Evolutionary conservation across 23 tunicate genomes (phyloP), one percentile per base, ranked within the genome.

Genomic region (Clavelina lepadiformis): DNA sequence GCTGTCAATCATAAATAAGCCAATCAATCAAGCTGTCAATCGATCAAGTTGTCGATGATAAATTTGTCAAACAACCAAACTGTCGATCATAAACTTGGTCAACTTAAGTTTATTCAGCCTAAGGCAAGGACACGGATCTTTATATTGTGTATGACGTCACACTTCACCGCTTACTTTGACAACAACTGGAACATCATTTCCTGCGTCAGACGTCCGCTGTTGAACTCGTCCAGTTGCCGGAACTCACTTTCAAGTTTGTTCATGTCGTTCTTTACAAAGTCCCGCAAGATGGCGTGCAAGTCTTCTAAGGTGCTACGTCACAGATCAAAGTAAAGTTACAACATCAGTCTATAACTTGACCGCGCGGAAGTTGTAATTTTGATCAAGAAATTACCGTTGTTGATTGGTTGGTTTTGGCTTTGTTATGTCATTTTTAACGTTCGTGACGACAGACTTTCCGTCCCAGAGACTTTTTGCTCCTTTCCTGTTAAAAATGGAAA

Each of bases 401-500:
- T 8, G 20, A 8, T 6, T 24, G 7, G 35, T 23, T 35, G 21
- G 47, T 57, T 57, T 46, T 46, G 72, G 72, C 29, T 66, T 57
- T 23, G 33, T 66, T n/a, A 37, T 66, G 33, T 5, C 56, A 25
- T 27, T 37, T 11, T 66, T 66, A 27, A 31, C 76, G 19, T 57
- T 78, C 24, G 80, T 47, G 32, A 61, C 70, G 7, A 65, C 83
- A 1, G 97, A 89, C 54, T 81, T 89, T 32, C 69, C 97, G 49
- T 85, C 97, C 97, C 97, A 89, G 22, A 89, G 47, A 65, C 97
- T 89, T 24, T 86, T 86, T 1, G 97, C 89, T 31, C 85, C 97
- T 63, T 70, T 63, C 46, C 89, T 82, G 56, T 25, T 56, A 68
- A 35, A 79, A 33, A 24, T 28, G 1, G 23, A 31, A 11, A 44